phyloP scores from a whole-genome alignment of 2,888 invertebrate genomes.

The Cephonodes hylas region DNA sequence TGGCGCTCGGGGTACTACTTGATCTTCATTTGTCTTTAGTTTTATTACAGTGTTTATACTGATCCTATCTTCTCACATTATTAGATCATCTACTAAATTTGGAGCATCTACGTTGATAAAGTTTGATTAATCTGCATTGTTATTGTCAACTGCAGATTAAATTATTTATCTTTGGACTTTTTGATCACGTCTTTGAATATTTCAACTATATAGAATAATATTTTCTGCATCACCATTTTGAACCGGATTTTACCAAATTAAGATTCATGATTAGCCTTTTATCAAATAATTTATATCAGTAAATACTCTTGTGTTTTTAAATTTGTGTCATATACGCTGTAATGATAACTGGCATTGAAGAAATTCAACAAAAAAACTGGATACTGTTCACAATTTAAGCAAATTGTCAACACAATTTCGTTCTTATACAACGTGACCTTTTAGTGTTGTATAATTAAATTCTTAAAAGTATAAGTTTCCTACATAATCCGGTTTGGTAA shows the following conservation, averaged over 20 bases:
- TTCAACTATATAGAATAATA: no score
- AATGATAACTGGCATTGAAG: neutral
- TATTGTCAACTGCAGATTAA: no score
- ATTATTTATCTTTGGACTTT: no score
- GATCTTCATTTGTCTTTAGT: neutral
- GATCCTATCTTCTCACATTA: neutral
- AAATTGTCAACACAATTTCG: neutral
- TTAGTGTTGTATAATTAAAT: neutral
- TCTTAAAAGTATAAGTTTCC: neutral
- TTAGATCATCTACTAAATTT: no score
- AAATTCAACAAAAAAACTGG: neutral
- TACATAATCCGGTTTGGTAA: neutral
- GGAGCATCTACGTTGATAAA: no score
- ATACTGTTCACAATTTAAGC: neutral
- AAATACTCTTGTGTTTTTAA: neutral
- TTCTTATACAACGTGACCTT: neutral
- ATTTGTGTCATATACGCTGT: neutral
- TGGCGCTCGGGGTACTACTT: neutral
- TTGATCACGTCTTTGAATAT: no score
- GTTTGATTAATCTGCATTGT: no score
- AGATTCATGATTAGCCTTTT: no score
- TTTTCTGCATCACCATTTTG: no score
- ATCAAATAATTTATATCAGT: no score
- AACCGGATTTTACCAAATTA: no score
- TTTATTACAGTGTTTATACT: neutral